Base-by-base conservation (phyloP, 2,888 invertebrate species). In the Coelopa pilipes region DNA sequence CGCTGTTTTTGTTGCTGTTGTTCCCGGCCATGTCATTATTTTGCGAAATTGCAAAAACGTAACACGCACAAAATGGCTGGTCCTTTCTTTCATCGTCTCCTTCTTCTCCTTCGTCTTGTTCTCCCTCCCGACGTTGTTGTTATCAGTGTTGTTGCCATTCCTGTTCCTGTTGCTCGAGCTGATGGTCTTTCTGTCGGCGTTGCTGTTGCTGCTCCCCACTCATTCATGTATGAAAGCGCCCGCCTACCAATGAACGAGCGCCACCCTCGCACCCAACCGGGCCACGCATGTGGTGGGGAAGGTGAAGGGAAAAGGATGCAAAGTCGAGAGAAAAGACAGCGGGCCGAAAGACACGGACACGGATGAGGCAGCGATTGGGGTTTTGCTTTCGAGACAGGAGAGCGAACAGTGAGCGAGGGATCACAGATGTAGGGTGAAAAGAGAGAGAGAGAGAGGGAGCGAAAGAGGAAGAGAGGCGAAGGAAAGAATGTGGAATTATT, bases 401-500 rank as follows among this genome's bases (percentile, higher is more conserved):
- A 7, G 2, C 4, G 7, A 34, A 34, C 2, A 34, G 34, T 4
- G 34, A 34, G 34, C 2, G 34, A 34, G 7, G 7, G 34, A 34
- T n/a, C n/a, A n/a, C n/a, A n/a, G n/a, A n/a, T n/a, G n/a, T n/a
- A n/a, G n/a, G n/a, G n/a, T n/a, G n/a, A n/a, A n/a, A 7, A 34
- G 7, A 7, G 34, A 34, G 34, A 34, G 34, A 50, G 50, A 49
- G 57, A 46, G 46, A 34, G 13, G 47, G n/a, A 13, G 19, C 15
- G 1, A 17, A 69, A 7, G 7, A 4, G 34, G 69, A 69, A 13
- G 47, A 55, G 34, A 69, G 34, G 7, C 7, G 34, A 73, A 69
- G 17, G 47, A 55, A 53, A 74, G 72, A 70, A 73, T 74, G 67
- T 60, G 60, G 74, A 75, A 82, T 83, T 82, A 84, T 84, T 83